Evolutionary conservation across 2,113 vertebrate species (phyloP), one percentile per base, ranked within the genome.

Genomic region (Machaerirhynchus nigripectus): DNA sequence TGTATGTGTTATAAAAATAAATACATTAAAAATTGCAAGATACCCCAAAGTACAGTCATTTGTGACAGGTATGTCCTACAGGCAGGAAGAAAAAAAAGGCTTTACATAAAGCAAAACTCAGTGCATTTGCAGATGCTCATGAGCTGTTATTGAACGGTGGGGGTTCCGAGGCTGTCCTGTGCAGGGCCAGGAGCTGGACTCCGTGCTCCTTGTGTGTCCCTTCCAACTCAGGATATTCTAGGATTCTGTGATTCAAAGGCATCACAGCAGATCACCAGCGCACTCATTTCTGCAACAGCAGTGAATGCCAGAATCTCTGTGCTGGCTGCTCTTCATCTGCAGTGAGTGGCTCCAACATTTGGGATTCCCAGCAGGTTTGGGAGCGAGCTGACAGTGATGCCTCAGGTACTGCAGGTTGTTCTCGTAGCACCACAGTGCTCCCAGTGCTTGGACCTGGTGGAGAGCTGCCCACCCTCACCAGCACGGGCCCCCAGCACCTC

Each of bases 361-460:
- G 77, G 18, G 61, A 28, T 61, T 84, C 40, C 30, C 57, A 83
- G 56, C 22, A 56, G 61, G 39, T 16, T 40, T 83, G 68, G 37
- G 68, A 89, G 26, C 0, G 4, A 46, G 57, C 1, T 42, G 9
- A 6, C 35, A 70, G 2, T 5, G 59, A 42, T 23, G 9, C 10
- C 47, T 31, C 55, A 20, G n/a, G 42, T 42, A 4, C 49, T 59
- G 69, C 59, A 56, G 20, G 17, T 16, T 39, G 46, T 46, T 74
- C 31, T 63, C 0, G 0, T 9, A 37, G n/a, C n/a, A n/a, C 24
- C 39, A 70, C 0, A 0, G 37, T 46, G 57, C 53, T 91, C 63
- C 53, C 28, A 67, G 40, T 0, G 1, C 40, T 22, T 26, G 31
- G 44, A 22, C 7, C 42, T 37, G 49, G 18, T 0, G 0, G 31